Conservation (phyloP, 2,888 invertebrate genomes). For the Platycheirus albimanus region DNA sequence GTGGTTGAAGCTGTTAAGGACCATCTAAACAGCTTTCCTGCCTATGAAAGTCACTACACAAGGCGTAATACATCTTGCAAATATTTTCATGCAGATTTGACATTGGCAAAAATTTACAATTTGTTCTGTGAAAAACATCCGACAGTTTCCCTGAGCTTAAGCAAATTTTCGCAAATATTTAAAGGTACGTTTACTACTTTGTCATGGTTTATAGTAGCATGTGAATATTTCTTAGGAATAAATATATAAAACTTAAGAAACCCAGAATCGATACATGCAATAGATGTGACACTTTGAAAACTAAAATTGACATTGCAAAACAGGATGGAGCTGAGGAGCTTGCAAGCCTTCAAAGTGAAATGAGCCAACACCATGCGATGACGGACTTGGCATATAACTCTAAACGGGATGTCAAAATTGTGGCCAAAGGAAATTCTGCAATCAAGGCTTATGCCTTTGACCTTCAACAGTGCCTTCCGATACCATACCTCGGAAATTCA, state of each 20-base stretch:
- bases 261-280: conserved; percentile 43
- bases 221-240: conserved; percentile 40
- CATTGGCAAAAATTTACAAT: conserved; percentile 29
- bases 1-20: conserved; percentile 25
- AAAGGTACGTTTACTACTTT: conserved; percentile 6
- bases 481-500: conserved; percentile 54
- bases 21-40: conserved; percentile 32
- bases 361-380: conserved; percentile 53
- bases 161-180: conserved; percentile 41
- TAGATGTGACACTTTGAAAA: conserved; percentile 48
- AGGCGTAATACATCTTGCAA: conserved; percentile 5
- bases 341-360: conserved; percentile 37
- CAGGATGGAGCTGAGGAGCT: conserved; percentile 26
- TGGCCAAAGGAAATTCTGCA: conserved; percentile 38
- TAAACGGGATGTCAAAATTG: conserved; percentile 60
- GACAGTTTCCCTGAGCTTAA: conserved; percentile 24
- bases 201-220: neutral
- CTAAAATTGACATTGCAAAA: conserved; percentile 64
- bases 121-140: conserved; percentile 48
- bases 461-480: conserved; percentile 71
- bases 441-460: conserved; percentile 58
- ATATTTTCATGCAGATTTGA: conserved; percentile 53
- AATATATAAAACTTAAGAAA: conserved; percentile 63
- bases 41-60: conserved; percentile 45
- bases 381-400: conserved; percentile 61